A percentile compares a stretch with the other conserved stretches of the same genome.
Conservation (phyloP, 2,113 vertebrate species). For the Erinaceus europaeus region DNA sequence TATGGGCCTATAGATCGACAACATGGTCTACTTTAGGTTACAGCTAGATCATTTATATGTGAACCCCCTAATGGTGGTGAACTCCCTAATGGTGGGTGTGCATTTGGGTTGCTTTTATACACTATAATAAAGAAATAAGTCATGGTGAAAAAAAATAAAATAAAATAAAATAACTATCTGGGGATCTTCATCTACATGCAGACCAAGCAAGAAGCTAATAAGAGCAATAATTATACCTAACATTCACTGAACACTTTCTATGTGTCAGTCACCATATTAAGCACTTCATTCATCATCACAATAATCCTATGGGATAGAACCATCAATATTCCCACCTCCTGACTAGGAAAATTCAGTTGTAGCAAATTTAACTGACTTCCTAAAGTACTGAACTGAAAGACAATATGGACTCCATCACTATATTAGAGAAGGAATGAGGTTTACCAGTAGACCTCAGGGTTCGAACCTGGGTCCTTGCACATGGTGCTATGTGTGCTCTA, state of each 20-base stretch:
- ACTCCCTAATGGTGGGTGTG: no score
- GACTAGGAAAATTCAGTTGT: constrained; percentile 3
- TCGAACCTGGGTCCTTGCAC: no score
- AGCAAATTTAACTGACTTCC: constrained; percentile 15
- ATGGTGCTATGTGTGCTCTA: no score
- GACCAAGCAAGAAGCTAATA: neutral
- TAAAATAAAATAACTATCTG: neutral
- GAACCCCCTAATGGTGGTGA: no score
- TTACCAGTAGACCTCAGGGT: no score
- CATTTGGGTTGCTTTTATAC: no score
- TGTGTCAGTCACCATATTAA: neutral
- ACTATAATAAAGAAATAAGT: no score
- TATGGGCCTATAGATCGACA: no score
- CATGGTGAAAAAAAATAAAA: no score
- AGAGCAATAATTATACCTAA: neutral
- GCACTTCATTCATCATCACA: constrained; percentile 1
- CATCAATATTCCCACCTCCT: neutral
- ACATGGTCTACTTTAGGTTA: no score
- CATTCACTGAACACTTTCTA: neutral
- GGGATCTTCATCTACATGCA: neutral
- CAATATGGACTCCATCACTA: neutral
- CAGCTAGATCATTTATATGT: no score
- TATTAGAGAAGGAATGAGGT: neutral
- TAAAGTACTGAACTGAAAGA: neutral
- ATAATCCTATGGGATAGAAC: neutral